These are phyloP conservation scores for Eupithecia insigniata DNA, from an alignment of 2,888 invertebrate genomes.

Conservation along the genomic window DNA sequence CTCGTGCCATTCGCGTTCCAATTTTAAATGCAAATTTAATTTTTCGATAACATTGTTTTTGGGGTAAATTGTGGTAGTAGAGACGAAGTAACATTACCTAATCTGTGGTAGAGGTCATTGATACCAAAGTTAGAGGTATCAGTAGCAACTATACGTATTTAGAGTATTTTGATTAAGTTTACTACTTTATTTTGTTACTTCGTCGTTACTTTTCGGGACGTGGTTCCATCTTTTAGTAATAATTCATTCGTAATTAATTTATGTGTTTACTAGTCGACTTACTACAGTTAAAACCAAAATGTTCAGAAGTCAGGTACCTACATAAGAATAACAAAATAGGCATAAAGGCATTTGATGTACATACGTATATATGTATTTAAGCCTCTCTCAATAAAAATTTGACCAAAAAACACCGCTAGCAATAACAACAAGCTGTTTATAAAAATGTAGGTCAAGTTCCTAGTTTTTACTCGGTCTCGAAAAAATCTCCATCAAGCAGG, in stretches of 20 bases:
- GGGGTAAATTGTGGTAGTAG: conserved; percentile 19
- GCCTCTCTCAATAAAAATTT: not conserved
- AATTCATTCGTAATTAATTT: no score
- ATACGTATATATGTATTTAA: no score
- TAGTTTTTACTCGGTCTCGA: conserved; percentile 30
- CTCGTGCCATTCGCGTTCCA: conserved; percentile 79
- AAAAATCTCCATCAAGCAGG: conserved; percentile 31
- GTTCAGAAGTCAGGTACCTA: no score
- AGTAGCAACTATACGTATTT: not conserved
- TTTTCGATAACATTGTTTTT: conserved; percentile 60
- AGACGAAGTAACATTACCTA: no score
- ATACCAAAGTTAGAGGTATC: conserved; percentile 24
- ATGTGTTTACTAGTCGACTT: no score
- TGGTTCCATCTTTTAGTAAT: no score
- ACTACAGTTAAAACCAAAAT: no score
- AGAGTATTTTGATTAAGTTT: not conserved
- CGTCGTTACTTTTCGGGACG: no score
- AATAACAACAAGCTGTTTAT: not conserved
- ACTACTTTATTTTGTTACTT: not conserved
- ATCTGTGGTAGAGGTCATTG: conserved; percentile 39
- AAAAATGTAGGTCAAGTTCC: not conserved
- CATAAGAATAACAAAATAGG: no score
- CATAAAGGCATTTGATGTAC: no score
- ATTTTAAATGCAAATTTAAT: conserved; percentile 79
- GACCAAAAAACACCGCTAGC: not conserved